Conservation (phyloP, 2,113 vertebrate species). For the Microcebus lehilahytsara region DNA sequence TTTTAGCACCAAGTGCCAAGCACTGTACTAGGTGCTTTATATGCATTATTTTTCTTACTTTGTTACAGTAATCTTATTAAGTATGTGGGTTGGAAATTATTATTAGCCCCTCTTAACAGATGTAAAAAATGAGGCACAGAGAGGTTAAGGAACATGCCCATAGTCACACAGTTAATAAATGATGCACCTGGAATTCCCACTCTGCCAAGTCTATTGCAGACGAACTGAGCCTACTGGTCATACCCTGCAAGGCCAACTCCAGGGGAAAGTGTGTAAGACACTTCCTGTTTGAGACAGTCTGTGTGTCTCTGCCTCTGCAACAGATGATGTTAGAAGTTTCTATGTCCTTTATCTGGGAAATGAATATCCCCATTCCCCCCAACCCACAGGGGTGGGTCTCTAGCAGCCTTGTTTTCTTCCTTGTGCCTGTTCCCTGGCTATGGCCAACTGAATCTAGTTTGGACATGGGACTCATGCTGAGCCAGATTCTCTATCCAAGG, state of each 20-base stretch:
- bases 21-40: background rate
- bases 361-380: background rate
- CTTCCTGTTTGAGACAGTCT: background rate
- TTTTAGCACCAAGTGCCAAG: background rate
- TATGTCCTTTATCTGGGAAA: background rate
- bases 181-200: background rate
- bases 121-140: background rate
- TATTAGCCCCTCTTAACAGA: background rate
- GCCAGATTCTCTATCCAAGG: background rate
- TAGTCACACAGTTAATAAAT: background rate
- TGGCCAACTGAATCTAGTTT: background rate
- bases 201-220: background rate
- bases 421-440: background rate
- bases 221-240: background rate
- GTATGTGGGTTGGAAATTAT: background rate
- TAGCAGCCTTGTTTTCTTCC: background rate
- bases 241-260: background rate
- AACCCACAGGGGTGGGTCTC: background rate
- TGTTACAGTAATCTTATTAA: background rate
- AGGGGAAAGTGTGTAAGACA: background rate
- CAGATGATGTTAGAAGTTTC: background rate
- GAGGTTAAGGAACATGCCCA: background rate
- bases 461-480: background rate
- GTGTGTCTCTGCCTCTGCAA: background rate
- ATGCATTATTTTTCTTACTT: background rate